Base-by-base conservation (phyloP, 2,113 vertebrate species). In the Osmerus mordax region DNA sequence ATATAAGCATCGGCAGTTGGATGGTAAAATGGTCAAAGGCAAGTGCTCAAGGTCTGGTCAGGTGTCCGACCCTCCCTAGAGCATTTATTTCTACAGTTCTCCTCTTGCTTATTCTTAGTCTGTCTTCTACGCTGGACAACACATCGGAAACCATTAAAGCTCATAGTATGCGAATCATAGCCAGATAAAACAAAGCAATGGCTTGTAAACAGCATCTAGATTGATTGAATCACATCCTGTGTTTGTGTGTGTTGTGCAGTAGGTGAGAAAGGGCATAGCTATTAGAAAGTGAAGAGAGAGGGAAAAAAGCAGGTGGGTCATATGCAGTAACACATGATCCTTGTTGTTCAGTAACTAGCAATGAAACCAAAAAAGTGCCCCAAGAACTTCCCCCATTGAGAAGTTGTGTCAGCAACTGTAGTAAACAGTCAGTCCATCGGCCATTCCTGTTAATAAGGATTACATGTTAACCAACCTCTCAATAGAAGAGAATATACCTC, bases 381-480 rank as follows among this genome's bases (percentile, higher is more conserved):
- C 41, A 7, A 47, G 41, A 11, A 47, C 36, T 67, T 66, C 66
- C 72, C 72, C 65, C 64, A 68, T 41, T 64, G 65, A 78, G 76
- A 54, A 36, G 28, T 14, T 60, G 52, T 28, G 69, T 81, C 82
- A 74, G 74, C 65, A 64, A 65, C 47, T 70, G 56, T 36, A 58
- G 14, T 58, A 68, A 28, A 73, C 54, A 19, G 70, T 74, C 80
- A 71, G 32, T 75, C 78, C 62, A 68, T 6, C 25, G 61, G 64
- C 65, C 64, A 77, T 72, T 59, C 55, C 23, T 78, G 81, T 80
- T 83, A 72, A 79, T 58, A 23, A 86, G 72, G 70, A 76, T 90
- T 77, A 90, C 70, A 77, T 65, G 79, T 88, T 88, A 87, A 56
- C 68, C 54, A 53, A 15, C 41, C 41, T 52, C 32, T 36, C 32